Conservation (phyloP, 2,888 invertebrate species). For the Papilio protenor region DNA sequence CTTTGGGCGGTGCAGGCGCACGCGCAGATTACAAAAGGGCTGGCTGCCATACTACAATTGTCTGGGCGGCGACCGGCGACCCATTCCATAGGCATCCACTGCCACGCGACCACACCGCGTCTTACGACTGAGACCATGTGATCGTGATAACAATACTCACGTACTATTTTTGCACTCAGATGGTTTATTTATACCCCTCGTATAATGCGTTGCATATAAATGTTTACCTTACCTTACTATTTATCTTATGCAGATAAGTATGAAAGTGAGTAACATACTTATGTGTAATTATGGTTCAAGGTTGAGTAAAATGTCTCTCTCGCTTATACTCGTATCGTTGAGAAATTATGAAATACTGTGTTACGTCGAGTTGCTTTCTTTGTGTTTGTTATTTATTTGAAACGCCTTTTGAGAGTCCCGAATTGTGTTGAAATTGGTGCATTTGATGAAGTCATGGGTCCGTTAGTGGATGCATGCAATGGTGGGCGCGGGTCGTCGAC, state of each 20-base stretch:
- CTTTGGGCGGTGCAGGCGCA: constrained; percentile 61
- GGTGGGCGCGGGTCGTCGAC: constrained; percentile 81
- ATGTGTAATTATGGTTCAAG: neutral
- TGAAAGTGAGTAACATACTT: neutral
- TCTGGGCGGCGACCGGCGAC: constrained; percentile 54
- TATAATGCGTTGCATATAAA: constrained; percentile 23
- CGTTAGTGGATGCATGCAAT: constrained; percentile 71
- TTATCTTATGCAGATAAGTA: neutral
- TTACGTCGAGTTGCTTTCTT: neutral
- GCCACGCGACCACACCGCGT: constrained; percentile 44
- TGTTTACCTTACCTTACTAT: constrained; percentile 7
- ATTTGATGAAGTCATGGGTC: constrained; percentile 41
- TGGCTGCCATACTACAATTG: constrained; percentile 63
- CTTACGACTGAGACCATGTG: constrained; percentile 31
- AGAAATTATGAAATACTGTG: neutral
- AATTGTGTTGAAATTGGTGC: neutral
- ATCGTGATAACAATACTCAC: constrained; percentile 12
- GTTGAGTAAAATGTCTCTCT: neutral
- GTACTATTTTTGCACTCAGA: constrained; percentile 26
- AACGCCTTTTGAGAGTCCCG: neutral
- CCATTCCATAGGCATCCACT: constrained; percentile 54
- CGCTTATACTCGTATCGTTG: neutral
- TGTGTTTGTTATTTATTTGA: neutral
- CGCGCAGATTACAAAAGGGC: constrained; percentile 64
- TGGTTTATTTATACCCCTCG: constrained; percentile 10